phyloP scores from a whole-genome alignment of 2,113 vertebrate genomes.

The Odobenus rosmarus region DNA sequence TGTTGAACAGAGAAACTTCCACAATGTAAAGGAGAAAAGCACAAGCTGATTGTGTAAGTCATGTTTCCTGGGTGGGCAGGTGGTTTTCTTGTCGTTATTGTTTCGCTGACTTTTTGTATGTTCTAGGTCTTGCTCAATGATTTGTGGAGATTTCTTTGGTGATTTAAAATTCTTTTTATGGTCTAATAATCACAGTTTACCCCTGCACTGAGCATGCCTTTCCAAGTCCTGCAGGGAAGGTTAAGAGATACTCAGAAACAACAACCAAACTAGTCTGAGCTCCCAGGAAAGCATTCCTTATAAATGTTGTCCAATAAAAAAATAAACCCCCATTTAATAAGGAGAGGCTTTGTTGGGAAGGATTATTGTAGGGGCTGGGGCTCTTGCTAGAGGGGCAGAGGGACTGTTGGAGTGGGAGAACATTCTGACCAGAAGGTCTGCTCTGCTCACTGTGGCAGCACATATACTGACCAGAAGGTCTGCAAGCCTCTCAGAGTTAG shows the following conservation, averaged over 20 bases:
- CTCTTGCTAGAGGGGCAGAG: rapidly evolving
- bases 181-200: neutral
- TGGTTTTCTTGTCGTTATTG: neutral
- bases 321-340: neutral
- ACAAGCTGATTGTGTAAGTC: neutral
- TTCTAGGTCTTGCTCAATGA: neutral
- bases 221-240: neutral
- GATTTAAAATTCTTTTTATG: neutral
- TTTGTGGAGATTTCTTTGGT: neutral
- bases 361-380: neutral
- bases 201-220: neutral
- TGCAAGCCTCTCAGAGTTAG: neutral
- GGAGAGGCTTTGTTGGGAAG: neutral
- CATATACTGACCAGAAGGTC: neutral
- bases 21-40: neutral
- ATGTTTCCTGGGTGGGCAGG: neutral
- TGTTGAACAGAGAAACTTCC: neutral
- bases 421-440: neutral
- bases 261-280: neutral
- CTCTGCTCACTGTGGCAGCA: too few species aligned
- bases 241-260: neutral
- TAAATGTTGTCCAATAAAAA: neutral
- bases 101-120: neutral
- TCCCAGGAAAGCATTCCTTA: neutral
- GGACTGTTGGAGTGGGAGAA: rapidly evolving